Percentiles rank a stretch among this genome's conserved stretches.
Evolutionary conservation across 2,797 vertebrate genomes (phyloP).

Genomic region (Peromyscus eremicus): DNA sequence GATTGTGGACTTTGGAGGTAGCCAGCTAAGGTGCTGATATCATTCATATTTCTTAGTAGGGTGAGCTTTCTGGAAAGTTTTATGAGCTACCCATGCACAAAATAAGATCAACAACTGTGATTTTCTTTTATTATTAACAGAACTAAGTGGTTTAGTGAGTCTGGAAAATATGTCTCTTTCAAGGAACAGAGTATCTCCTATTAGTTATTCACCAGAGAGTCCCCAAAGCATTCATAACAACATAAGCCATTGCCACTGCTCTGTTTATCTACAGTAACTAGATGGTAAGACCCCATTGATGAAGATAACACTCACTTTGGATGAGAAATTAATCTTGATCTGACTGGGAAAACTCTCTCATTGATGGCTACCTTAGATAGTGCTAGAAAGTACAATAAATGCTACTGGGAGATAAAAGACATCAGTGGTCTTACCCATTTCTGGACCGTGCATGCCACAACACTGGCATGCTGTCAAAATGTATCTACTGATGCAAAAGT

Average conservation of each 20-base stretch:
- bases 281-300: background rate
- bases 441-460: background rate
- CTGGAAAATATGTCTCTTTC: background rate
- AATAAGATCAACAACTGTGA: background rate
- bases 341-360: background rate
- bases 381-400: background rate
- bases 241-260: background rate
- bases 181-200: background rate
- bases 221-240: background rate
- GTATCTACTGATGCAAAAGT: background rate
- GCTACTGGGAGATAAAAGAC: background rate
- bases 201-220: background rate
- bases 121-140: background rate
- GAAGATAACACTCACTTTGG: background rate
- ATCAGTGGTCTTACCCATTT: background rate
- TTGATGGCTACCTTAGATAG: background rate
- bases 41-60: background rate
- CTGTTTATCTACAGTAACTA: background rate
- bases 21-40: background rate
- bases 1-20: background rate
- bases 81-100: background rate
- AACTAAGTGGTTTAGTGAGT: background rate
- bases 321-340: background rate
- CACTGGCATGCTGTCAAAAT: too few species aligned
- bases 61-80: background rate